A percentile compares a stretch with the other conserved stretches of the same genome.
phyloP scores from a whole-genome alignment of 1,140 invertebrate genomes.

The Bombus waltoni region DNA sequence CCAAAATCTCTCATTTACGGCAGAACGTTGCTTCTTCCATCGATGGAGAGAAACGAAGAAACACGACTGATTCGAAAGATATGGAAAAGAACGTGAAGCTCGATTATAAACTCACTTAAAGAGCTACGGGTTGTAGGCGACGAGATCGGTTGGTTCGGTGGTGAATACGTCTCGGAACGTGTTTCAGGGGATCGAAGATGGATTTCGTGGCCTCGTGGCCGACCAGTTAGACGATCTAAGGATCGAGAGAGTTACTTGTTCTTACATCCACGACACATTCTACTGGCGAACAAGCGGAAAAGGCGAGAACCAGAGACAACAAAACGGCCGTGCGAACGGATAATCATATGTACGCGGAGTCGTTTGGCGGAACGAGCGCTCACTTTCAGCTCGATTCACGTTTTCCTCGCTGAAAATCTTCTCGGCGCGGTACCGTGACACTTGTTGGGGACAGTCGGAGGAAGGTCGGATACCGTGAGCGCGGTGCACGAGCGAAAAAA shows the following conservation, averaged over 20 bases:
- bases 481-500: neutral
- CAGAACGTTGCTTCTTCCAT: too few species aligned
- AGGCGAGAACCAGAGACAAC: neutral
- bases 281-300: neutral
- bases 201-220: neutral
- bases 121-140: neutral
- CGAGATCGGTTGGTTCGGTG: neutral
- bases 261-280: constrained; percentile 38
- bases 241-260: constrained; percentile 28
- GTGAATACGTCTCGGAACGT: too few species aligned
- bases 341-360: neutral
- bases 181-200: neutral
- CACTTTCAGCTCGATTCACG: neutral
- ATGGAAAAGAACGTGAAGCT: neutral
- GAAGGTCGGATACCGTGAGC: neutral
- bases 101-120: constrained; percentile 21
- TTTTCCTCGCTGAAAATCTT: neutral
- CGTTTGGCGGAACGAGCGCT: neutral
- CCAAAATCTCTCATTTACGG: too few species aligned
- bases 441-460: neutral
- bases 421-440: neutral
- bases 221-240: neutral
- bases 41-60: neutral
- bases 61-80: neutral
- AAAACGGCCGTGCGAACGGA: neutral